These are phyloP conservation scores for Cantharis flavilabris DNA, from an alignment of 2,888 invertebrate genomes.

Conservation along the genomic window DNA sequence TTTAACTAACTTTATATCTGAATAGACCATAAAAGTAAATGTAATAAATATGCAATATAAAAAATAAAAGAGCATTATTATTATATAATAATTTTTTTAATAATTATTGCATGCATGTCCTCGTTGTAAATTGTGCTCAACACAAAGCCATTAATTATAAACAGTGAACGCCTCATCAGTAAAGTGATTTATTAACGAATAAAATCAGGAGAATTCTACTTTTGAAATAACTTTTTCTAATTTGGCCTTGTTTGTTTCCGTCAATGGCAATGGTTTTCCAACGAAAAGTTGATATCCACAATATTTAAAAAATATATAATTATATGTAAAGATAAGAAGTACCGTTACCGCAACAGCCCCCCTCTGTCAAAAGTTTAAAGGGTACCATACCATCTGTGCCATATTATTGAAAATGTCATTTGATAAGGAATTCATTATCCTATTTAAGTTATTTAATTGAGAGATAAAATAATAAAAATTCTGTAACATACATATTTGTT, in stretches of 20 bases:
- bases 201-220: background rate
- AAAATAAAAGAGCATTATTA: background rate
- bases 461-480: too few relatives aligned
- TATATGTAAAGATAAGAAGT: too few relatives aligned
- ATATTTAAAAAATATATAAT: too few relatives aligned
- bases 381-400: too few relatives aligned
- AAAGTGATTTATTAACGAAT: background rate
- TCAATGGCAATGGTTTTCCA: background rate
- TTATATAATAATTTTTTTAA: background rate
- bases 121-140: background rate
- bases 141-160: background rate
- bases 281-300: too few relatives aligned
- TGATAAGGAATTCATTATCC: too few relatives aligned
- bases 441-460: too few relatives aligned
- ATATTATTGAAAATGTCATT: too few relatives aligned
- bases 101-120: background rate
- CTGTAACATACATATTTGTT: too few relatives aligned
- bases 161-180: background rate
- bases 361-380: too few relatives aligned
- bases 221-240: background rate
- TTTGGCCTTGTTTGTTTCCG: background rate
- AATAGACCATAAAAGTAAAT: background rate
- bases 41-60: background rate
- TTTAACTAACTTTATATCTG: background rate
- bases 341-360: too few relatives aligned